Base-by-base conservation (phyloP, 2,797 vertebrate species). In the Macrochelys suwanniensis region DNA sequence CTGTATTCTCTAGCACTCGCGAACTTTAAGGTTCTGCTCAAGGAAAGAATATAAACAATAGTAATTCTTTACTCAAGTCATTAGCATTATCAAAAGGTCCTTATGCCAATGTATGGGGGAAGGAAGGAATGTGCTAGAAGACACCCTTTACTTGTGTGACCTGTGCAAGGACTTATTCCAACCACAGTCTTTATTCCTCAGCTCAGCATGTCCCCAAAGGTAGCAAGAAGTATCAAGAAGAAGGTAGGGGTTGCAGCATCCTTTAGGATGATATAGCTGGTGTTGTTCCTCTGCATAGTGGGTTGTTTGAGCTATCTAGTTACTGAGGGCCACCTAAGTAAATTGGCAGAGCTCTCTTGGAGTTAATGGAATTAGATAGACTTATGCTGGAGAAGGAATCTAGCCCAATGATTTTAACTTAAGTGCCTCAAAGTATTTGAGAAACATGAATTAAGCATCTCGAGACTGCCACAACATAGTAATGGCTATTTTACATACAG, bases 261-360 rank as follows among this genome's bases (percentile, higher is more conserved):
- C 16, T 33, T 91, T 83, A 37, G 2, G 56, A 77, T 77, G 85
- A 56, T 19, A 11, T 45, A 84, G 23, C 9, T 61, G 11, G 9
- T 77, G 59, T 84, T 86, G 5, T 89, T 54, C 80, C 65, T 59
- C 15, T 80, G 54, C 28, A 21, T 16, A 54, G 15, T 5, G 11
- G 59, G 8, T 7, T 83, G 82, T 45, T n/a, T n/a, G 84, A 94
- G 80, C 31, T 79, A 3, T 53, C 9, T 23, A 71, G n/a, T 77
- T 74, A 31, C 21, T 26, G 82, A 7, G 19, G 61, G 10, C 23
- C 47, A 50, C 86, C 61, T 65, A 65, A 6, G 4, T 57, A 31
- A 3, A 9, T 80, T 82, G 61, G 2, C 1, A 2, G 31, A 9
- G 2, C 25, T 81, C 61, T 0, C 0, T 13, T 50, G 19, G 23